Conservation (phyloP, 2,888 invertebrate species). For the Trisateles emortualis region DNA sequence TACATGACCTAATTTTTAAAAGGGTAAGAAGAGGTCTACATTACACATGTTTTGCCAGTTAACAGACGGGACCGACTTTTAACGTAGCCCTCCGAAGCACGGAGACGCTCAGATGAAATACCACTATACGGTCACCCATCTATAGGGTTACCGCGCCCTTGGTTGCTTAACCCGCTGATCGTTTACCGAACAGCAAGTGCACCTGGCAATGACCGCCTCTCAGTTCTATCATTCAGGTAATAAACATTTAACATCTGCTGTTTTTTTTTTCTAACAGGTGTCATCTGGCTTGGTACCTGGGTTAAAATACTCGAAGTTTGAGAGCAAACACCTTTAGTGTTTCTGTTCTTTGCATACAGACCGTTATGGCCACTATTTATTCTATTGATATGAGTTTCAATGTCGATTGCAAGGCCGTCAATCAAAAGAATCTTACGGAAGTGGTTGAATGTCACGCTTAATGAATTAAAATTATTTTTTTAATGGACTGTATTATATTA, state of each 20-base stretch:
- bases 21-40: too few relatives aligned
- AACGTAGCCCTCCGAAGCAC: too few relatives aligned
- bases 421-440: conserved; percentile 1
- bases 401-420: conserved; percentile 12
- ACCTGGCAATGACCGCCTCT: too few relatives aligned
- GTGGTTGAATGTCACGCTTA: conserved; percentile 1
- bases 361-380: conserved; percentile 9
- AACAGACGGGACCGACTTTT: too few relatives aligned
- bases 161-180: too few relatives aligned
- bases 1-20: too few relatives aligned
- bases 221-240: neutral
- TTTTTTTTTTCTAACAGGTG: neutral
- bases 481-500: too few relatives aligned
- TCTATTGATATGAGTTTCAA: conserved; percentile 11
- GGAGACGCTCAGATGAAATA: too few relatives aligned
- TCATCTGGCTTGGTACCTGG: neutral
- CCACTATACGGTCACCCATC: too few relatives aligned
- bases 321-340: conserved; percentile 3
- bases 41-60: too few relatives aligned
- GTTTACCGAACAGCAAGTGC: too few relatives aligned
- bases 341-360: conserved; percentile 1
- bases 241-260: neutral
- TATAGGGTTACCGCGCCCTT: too few relatives aligned
- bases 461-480: conserved; percentile 15
- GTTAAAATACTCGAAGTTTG: neutral